A percentile compares a stretch with the other conserved stretches of the same genome.
These are phyloP conservation scores for Rynchops niger DNA, from an alignment of 2,113 vertebrate species.

Conservation along the genomic window DNA sequence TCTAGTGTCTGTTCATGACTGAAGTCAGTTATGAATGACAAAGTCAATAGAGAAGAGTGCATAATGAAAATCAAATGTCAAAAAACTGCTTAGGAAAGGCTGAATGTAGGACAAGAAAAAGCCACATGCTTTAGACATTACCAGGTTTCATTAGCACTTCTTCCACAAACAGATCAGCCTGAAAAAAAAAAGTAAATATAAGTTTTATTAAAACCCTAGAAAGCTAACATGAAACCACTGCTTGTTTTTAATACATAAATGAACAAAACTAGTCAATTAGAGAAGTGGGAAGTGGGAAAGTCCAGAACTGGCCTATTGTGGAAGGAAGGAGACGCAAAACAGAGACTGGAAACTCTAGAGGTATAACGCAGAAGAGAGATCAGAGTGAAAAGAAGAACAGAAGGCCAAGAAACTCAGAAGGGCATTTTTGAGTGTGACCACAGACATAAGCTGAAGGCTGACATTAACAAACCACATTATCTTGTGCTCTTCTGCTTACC, in stretches of 20 bases:
- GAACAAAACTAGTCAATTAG: not conserved
- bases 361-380: not conserved
- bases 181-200: not conserved
- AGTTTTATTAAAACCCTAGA: not conserved
- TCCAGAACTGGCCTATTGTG: not conserved
- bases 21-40: not conserved
- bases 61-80: slow-evolving; percentile 24
- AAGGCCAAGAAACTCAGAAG: slow-evolving; percentile 3
- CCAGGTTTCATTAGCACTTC: not conserved
- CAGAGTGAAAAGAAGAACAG: slow-evolving; percentile 27
- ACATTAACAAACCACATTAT: slow-evolving; percentile 49
- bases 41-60: not conserved
- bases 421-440: slow-evolving; percentile 5
- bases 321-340: not conserved
- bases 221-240: not conserved
- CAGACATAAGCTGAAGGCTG: not conserved
- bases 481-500: not conserved
- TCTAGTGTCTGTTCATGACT: not conserved
- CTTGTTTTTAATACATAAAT: not conserved
- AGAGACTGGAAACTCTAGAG: slow-evolving; percentile 5
- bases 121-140: not conserved
- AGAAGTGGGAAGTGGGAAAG: not conserved
- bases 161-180: not conserved
- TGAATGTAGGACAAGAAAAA: not conserved
- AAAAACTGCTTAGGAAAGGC: not conserved